Evolutionary conservation across 92 coral and sea anemone species (phyloP).

Genomic region (Palythoa heliodiscus): DNA sequence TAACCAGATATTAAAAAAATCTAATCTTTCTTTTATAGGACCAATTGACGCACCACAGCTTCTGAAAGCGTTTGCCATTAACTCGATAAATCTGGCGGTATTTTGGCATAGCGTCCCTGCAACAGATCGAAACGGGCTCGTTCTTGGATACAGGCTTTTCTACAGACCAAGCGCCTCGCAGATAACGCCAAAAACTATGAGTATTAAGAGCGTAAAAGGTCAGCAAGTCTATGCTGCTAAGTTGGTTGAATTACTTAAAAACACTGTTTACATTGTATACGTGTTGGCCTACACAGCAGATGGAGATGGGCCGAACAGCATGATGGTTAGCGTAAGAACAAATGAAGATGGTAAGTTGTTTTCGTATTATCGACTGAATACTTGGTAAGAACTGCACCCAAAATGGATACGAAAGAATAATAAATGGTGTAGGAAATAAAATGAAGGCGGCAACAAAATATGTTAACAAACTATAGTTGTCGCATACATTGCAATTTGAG

Average conservation of each 20-base stretch:
- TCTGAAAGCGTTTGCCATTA: constrained; percentile 3
- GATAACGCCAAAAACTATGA: neutral
- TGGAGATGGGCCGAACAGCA: constrained; percentile 44
- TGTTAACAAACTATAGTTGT: no score
- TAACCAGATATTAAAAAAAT: no score
- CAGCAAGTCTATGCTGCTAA: neutral
- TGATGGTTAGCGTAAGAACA: constrained; percentile 1
- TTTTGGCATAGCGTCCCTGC: constrained; percentile 31
- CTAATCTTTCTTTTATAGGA: neutral
- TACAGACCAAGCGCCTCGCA: neutral
- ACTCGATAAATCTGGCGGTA: constrained; percentile 39
- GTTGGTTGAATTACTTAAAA: constrained; percentile 14
- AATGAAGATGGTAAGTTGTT: constrained; percentile 41
- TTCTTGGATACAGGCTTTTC: constrained; percentile 34
- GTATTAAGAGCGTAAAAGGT: neutral
- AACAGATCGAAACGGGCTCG: constrained; percentile 39
- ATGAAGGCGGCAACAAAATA: no score
- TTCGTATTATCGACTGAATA: no score
- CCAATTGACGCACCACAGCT: neutral
- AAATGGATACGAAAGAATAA: no score
- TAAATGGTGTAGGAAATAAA: no score
- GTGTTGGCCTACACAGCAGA: constrained; percentile 35
- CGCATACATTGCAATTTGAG: no score
- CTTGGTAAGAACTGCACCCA: no score
- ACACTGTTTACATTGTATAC: neutral